These are phyloP conservation scores for Nysson spinosus DNA, from an alignment of 2,888 invertebrate species.

Conservation along the genomic window DNA sequence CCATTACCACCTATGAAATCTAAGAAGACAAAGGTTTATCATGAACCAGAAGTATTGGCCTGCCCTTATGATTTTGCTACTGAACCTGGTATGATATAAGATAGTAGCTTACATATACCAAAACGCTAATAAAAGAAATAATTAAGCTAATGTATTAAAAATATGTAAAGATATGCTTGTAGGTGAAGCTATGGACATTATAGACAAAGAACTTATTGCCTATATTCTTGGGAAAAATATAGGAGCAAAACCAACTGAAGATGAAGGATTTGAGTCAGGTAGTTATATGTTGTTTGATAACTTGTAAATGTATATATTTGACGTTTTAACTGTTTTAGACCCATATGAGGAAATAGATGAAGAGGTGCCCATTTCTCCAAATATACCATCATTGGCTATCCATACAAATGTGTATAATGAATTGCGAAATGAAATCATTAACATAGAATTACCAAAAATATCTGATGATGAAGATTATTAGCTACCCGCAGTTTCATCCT, in stretches of 20 bases:
- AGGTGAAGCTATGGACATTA: constrained; percentile 32
- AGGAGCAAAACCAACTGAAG: constrained; percentile 28
- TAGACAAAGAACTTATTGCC: constrained; percentile 43
- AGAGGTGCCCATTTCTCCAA: too few species aligned
- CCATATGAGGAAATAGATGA: constrained; percentile 8
- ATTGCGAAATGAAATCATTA: neutral
- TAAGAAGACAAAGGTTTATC: constrained; percentile 28
- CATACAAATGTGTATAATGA: neutral
- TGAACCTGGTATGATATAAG: constrained; percentile 29
- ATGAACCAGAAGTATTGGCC: constrained; percentile 57
- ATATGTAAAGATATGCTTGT: constrained; percentile 4
- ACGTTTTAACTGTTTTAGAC: constrained; percentile 25
- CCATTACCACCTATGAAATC: constrained; percentile 45
- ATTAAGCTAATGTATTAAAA: neutral
- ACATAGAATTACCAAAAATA: constrained; percentile 40
- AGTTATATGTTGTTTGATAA: constrained; percentile 7
- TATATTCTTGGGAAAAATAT: constrained; percentile 16
- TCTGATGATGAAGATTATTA: constrained; percentile 37
- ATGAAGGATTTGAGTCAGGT: constrained; percentile 62
- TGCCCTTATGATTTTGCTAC: constrained; percentile 42
- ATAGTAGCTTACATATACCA: neutral
- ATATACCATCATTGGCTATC: constrained; percentile 9
- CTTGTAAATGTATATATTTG: neutral
- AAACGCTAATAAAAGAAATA: neutral
- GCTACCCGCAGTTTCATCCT: neutral